Evolutionary conservation across 1,140 invertebrate genomes (phyloP), one percentile per base, ranked within the genome.

Genomic region (Cryptotermes secundus): DNA sequence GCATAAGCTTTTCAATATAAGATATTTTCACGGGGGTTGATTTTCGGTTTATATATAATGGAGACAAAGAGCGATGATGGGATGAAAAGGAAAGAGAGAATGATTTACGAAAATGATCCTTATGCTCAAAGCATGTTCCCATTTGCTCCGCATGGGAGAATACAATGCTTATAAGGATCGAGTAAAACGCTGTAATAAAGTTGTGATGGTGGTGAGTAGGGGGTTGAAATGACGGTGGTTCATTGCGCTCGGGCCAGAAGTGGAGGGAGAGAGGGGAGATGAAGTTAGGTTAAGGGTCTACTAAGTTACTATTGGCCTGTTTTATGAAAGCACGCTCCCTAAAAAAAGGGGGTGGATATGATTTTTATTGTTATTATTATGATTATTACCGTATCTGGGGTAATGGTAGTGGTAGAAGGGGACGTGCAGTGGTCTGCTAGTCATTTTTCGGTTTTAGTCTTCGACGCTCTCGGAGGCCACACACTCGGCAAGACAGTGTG

Each of bases 251-350:
- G 22, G 14, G 83, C 34, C 2, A 72, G 31, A 24, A 42, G n/a
- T 9, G 59, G 24, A 14, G 82, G 34, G 53, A 1, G 22, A 31
- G 83, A 49, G 26, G 34, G 72, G 24, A 79, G 59, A 80, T 65
- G 42, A 59, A 59, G 81, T 45, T 49, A 42, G 83, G 65, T 84
- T 84, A 84, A 84, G 83, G 65, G 53, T 36, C 83, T 84, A 36
- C 83, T 84, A 84, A 84, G 83, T 79, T 79, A 84, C 83, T 80
- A 84, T 84, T 84, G 83, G 83, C 83, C 79, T 84, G 83, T 84
- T 80, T 79, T 79, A 84, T 72, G 53, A 80, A 84, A 38, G 83
- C n/a, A 35, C 19, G 34, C 31, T 9, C 34, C 34, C 24, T n/a
- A 79, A 65, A 83, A 79, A 53, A 83, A 49, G 83, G 36, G 82